Conservation (phyloP, 2,888 invertebrate genomes). For the Sicus ferrugineus region DNA sequence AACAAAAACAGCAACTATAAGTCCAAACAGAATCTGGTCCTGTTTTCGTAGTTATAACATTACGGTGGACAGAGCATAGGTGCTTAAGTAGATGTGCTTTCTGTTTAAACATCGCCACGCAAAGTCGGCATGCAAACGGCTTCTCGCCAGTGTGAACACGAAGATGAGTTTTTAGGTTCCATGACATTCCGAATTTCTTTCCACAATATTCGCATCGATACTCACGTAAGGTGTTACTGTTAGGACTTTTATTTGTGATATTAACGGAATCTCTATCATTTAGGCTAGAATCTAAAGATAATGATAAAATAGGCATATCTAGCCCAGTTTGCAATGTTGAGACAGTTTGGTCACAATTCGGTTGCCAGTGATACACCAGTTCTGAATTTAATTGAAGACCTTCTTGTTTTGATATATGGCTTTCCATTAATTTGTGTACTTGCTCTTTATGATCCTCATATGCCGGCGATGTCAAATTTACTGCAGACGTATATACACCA, state of each 20-base stretch:
- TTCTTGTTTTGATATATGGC: conserved; percentile 51
- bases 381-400: conserved; percentile 67
- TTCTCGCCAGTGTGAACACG: conserved; percentile 89
- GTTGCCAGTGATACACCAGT: conserved; percentile 65
- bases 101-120: conserved; percentile 92
- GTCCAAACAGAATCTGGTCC: conserved; percentile 79
- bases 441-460: not conserved
- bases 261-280: conserved; percentile 32
- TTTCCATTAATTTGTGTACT: conserved; percentile 51
- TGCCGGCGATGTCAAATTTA: conserved; percentile 55
- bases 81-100: conserved; percentile 88
- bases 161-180: conserved; percentile 89
- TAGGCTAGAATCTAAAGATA: conserved; percentile 49
- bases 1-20: conserved; percentile 89
- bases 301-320: conserved; percentile 53
- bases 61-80: conserved; percentile 87
- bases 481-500: conserved; percentile 66
- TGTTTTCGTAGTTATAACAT: conserved; percentile 74
- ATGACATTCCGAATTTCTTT: conserved; percentile 91
- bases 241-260: conserved; percentile 43
- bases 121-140: conserved; percentile 87
- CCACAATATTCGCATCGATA: conserved; percentile 90
- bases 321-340: conserved; percentile 56
- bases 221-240: conserved; percentile 74
- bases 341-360: conserved; percentile 54